phyloP scores from a whole-genome alignment of 92 coral and sea anemone genomes.

The Anthopleura xanthogrammica region DNA sequence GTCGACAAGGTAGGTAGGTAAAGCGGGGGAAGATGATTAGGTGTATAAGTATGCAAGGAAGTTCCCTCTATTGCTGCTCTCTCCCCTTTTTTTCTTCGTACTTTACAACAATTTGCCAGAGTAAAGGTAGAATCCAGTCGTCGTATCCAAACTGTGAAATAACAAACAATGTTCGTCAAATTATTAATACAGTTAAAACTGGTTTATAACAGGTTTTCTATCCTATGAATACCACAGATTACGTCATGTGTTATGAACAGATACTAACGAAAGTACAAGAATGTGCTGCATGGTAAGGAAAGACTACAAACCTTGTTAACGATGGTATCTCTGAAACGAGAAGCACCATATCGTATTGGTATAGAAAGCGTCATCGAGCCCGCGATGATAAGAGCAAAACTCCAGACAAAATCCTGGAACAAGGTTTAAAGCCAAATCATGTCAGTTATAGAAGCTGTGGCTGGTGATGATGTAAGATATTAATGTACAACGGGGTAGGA shows the following conservation, averaged over 20 bases:
- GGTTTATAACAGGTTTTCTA: too few relatives aligned
- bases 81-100: constrained; percentile 25
- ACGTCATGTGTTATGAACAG: too few relatives aligned
- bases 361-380: constrained; percentile 52
- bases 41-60: too few relatives aligned
- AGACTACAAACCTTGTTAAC: constrained; percentile 62
- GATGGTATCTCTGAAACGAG: constrained; percentile 55
- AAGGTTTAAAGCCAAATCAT: too few relatives aligned
- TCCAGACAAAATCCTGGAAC: constrained; percentile 85
- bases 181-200: too few relatives aligned
- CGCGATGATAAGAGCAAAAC: constrained; percentile 67
- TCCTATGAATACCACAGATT: too few relatives aligned
- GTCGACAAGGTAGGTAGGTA: too few relatives aligned
- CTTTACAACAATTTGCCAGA: constrained; percentile 78
- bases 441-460: too few relatives aligned
- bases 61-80: not conserved
- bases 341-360: constrained; percentile 69
- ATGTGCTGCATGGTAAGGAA: not conserved
- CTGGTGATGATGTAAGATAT: too few relatives aligned
- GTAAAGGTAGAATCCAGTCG: constrained; percentile 75
- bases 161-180: not conserved
- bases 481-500: too few relatives aligned
- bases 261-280: not conserved
- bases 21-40: too few relatives aligned
- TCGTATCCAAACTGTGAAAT: constrained; percentile 67